These are phyloP conservation scores for Labeo catla DNA, from an alignment of 2,113 vertebrate species.

Conservation along the genomic window DNA sequence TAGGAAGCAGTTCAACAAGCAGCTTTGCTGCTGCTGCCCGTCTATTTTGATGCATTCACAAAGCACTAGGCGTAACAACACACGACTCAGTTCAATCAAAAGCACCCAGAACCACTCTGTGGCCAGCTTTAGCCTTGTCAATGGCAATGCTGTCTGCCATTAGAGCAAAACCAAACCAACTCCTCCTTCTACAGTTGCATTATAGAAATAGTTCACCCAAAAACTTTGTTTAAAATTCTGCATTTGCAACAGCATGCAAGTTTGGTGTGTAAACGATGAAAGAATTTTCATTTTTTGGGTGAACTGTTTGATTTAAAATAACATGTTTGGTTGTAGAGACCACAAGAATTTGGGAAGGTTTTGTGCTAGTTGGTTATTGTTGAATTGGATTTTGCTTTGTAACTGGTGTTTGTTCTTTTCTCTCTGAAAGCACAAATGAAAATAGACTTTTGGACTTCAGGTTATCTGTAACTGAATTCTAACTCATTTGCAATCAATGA, in stretches of 20 bases:
- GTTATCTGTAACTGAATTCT: not conserved
- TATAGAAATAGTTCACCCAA: not conserved
- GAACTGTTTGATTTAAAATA: not conserved
- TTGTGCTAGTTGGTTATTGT: not conserved
- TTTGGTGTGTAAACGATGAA: not conserved
- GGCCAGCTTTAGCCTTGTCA: slow-evolving; percentile 85
- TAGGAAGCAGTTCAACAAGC: slow-evolving; percentile 92
- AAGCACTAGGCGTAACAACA: slow-evolving; percentile 79
- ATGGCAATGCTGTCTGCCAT: slow-evolving; percentile 79
- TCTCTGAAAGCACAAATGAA: not conserved
- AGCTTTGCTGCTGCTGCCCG: slow-evolving; percentile 85
- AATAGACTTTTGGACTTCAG: not conserved
- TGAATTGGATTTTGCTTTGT: not conserved
- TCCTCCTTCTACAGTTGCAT: no score
- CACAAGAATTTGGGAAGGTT: not conserved
- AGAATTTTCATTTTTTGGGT: not conserved
- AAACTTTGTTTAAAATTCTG: not conserved
- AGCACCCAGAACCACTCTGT: slow-evolving; percentile 85
- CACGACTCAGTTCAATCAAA: slow-evolving; percentile 86
- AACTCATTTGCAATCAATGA: not conserved
- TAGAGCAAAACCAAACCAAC: slow-evolving; percentile 68
- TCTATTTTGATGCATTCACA: slow-evolving; percentile 71
- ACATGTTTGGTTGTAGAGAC: not conserved
- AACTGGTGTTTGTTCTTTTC: not conserved
- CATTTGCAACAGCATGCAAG: not conserved